Evolutionary conservation across 35 echinoderm and acorn worm species (phyloP).

Genomic region (Amphiura filiformis): DNA sequence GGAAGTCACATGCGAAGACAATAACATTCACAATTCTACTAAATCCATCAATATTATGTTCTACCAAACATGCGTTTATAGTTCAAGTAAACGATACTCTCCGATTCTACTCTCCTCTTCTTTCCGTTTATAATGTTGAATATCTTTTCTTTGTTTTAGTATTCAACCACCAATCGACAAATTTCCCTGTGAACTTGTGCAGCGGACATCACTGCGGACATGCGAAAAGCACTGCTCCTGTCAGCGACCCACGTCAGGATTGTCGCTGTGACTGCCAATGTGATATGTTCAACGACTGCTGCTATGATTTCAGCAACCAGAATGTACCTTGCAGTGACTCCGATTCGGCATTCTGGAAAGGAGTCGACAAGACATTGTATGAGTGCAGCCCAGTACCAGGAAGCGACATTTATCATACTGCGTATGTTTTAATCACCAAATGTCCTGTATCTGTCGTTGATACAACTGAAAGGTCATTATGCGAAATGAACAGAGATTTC

Average conservation of each 20-base stretch:
- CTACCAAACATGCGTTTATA: no score
- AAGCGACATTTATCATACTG: not conserved
- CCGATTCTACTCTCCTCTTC: no score
- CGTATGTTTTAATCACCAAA: slow-evolving; percentile 21
- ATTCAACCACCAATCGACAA: not conserved
- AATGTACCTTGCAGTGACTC: not conserved
- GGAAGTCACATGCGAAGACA: no score
- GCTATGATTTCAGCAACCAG: slow-evolving; percentile 41
- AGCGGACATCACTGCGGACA: not conserved
- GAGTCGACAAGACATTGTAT: not conserved
- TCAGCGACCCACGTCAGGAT: not conserved
- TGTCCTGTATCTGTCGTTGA: slow-evolving; percentile 23
- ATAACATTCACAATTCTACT: no score
- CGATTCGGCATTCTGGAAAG: not conserved
- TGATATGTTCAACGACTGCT: slow-evolving; percentile 36
- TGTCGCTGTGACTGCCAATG: slow-evolving; percentile 42
- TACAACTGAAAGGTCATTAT: not conserved
- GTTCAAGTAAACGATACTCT: no score
- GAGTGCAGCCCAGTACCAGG: not conserved
- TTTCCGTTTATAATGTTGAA: no score
- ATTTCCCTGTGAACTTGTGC: not conserved
- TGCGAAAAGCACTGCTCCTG: not conserved
- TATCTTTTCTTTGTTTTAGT: no score
- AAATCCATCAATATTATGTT: no score
- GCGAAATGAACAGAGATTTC: not conserved